These are phyloP conservation scores for Drepana falcataria DNA, from an alignment of 2,888 invertebrate genomes.

Conservation along the genomic window DNA sequence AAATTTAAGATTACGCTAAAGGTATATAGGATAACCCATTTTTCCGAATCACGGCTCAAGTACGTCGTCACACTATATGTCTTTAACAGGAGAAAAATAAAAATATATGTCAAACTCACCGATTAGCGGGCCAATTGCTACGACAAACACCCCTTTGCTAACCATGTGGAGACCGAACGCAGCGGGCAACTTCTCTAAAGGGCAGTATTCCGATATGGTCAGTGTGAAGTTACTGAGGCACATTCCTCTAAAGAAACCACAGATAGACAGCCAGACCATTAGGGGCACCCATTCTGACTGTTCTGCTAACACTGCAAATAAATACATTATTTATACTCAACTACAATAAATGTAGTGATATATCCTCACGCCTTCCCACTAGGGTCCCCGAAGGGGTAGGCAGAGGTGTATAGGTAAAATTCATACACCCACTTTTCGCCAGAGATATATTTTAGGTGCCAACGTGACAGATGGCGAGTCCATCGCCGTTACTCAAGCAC, in stretches of 20 bases:
- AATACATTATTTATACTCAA: slow-evolving; percentile 5
- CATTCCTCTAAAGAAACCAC: slow-evolving; percentile 88
- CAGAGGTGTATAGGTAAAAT: no score
- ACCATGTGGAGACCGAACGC: slow-evolving; percentile 89
- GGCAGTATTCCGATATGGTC: slow-evolving; percentile 87
- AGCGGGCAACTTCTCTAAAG: slow-evolving; percentile 84
- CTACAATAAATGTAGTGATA: not conserved
- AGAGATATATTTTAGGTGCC: no score
- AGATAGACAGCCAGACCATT: slow-evolving; percentile 84
- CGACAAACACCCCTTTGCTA: slow-evolving; percentile 85
- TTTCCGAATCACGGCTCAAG: no score
- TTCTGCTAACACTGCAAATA: slow-evolving; percentile 82
- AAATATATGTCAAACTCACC: slow-evolving; percentile 59
- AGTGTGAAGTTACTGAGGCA: slow-evolving; percentile 88
- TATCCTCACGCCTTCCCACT: no score
- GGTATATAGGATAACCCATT: no score
- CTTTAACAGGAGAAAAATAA: no score
- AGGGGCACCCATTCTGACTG: slow-evolving; percentile 84
- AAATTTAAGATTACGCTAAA: no score
- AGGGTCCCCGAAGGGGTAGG: no score
- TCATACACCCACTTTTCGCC: no score
- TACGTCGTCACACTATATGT: no score
- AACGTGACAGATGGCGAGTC: no score
- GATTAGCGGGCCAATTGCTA: slow-evolving; percentile 83
- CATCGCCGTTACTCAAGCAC: no score